Base-by-base conservation (phyloP, 2,797 vertebrate genomes). In the Kryptopterus vitreolus region DNA sequence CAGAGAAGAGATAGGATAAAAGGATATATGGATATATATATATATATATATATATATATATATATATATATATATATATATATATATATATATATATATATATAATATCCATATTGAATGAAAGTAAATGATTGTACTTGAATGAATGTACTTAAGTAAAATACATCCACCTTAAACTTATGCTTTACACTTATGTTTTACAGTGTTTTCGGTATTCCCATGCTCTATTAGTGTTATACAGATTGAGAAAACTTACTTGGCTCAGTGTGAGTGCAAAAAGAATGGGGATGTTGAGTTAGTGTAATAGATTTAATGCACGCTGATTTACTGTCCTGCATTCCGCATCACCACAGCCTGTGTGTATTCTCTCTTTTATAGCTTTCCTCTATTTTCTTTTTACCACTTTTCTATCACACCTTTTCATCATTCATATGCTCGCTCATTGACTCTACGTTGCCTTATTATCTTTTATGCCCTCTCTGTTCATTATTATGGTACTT, bases 271-370 rank as follows among this genome's bases (percentile, higher is more conserved):
- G 24, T 43, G 29, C 5, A 31, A 52, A 16, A 13, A n/a, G n/a
- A 59, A 59, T 4, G 16, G 71, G 55, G 65, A 71, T 31, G 55
- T 58, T 15, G 38, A 58, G 43, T 46, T n/a, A 20, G 16, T 20
- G 58, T 35, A 63, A 57, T 22, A 16, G 29, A 73, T 77, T 59
- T 61, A 77, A 70, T 55, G 33, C 35, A 66, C 43, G 12, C 11
- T 81, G 81, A 85, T 85, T 83, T 83, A 81, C 78, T 15, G 73
- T 58, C 66, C 72, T 83, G 76, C 62, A 79, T 77, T 35, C 68
- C 33, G 50, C 48, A 78, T 78, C 70, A 71, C 68, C 59, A 58
- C 61, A 68, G 72, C n/a, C 55, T 38, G 70, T 7, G 10, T 71
- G 58, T 50, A 35, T 62, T 6, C 50, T 38, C n/a, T 63, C 57